Evolutionary conservation across 1,140 invertebrate species (phyloP).

Genomic region (Plodia interpunctella): DNA sequence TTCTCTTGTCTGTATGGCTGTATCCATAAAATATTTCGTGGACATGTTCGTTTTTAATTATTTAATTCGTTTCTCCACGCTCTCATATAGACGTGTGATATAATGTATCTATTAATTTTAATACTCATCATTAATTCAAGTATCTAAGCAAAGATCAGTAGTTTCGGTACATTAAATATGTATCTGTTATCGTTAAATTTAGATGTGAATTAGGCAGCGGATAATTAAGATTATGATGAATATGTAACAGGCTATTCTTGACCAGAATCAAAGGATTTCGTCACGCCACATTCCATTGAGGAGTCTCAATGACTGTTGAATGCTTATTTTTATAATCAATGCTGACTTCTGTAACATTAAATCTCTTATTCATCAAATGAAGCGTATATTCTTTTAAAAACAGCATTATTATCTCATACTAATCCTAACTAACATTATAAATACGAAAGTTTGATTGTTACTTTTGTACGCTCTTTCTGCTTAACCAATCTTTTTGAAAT

Average conservation of each 20-base stretch:
- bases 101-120: neutral
- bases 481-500: too few species aligned
- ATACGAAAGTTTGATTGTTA: too few species aligned
- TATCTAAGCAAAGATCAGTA: neutral
- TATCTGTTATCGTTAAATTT: neutral
- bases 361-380: too few species aligned
- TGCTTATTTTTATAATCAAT: slow-evolving; percentile 6
- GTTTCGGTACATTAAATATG: neutral
- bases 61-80: neutral
- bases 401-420: too few species aligned
- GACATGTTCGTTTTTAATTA: neutral
- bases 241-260: neutral
- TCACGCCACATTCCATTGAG: slow-evolving; percentile 8
- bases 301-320: neutral
- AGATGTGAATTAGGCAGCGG: neutral
- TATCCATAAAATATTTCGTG: neutral
- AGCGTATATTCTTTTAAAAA: too few species aligned
- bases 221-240: neutral
- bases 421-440: too few species aligned
- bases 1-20: neutral
- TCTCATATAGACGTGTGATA: neutral
- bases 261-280: slow-evolving; percentile 2
- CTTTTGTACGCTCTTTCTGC: too few species aligned
- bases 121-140: neutral
- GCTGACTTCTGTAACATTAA: neutral